These are phyloP conservation scores for Drosophila pseudotalamancana DNA, from an alignment of 2,888 invertebrate species.

Conservation along the genomic window DNA sequence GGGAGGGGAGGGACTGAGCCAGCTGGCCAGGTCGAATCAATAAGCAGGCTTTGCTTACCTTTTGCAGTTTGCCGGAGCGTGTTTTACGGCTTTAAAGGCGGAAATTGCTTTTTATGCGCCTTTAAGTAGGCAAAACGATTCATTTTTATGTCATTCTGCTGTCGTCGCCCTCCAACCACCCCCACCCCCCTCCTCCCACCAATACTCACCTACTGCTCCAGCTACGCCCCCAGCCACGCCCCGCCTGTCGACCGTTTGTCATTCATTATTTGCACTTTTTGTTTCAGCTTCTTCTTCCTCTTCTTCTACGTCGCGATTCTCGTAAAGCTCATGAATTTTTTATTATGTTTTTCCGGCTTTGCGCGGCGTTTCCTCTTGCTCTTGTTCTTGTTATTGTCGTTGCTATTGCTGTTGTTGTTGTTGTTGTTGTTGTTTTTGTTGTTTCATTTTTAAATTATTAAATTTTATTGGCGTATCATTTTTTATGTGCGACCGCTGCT, in stretches of 20 bases:
- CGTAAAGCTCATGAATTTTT: slow-evolving; percentile 76
- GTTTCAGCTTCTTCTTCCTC: slow-evolving; percentile 54
- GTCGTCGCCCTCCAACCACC: slow-evolving; percentile 33
- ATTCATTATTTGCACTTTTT: slow-evolving; percentile 79
- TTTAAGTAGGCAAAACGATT: slow-evolving; percentile 80
- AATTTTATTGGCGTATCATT: slow-evolving; percentile 80
- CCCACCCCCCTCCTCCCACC: background rate
- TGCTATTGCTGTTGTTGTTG: slow-evolving; percentile 8
- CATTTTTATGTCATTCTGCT: slow-evolving; percentile 75
- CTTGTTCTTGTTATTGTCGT: background rate
- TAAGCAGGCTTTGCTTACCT: slow-evolving; percentile 43
- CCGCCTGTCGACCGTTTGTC: slow-evolving; percentile 52
- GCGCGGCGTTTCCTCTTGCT: slow-evolving; percentile 15
- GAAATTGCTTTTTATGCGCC: slow-evolving; percentile 79
- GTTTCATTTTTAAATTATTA: slow-evolving; percentile 80
- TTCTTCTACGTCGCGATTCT: slow-evolving; percentile 31
- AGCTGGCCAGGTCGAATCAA: slow-evolving; percentile 57
- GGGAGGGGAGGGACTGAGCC: background rate
- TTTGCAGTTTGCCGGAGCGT: slow-evolving; percentile 40
- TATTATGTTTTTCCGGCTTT: slow-evolving; percentile 72
- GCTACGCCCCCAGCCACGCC: too few species aligned
- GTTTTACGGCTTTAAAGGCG: slow-evolving; percentile 68
- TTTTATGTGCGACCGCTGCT: slow-evolving; percentile 73
- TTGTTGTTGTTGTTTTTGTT: slow-evolving; percentile 33
- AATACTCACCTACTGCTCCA: background rate